phyloP scores from a whole-genome alignment of 2,888 invertebrate species.

The Cheilosia vulpina region DNA sequence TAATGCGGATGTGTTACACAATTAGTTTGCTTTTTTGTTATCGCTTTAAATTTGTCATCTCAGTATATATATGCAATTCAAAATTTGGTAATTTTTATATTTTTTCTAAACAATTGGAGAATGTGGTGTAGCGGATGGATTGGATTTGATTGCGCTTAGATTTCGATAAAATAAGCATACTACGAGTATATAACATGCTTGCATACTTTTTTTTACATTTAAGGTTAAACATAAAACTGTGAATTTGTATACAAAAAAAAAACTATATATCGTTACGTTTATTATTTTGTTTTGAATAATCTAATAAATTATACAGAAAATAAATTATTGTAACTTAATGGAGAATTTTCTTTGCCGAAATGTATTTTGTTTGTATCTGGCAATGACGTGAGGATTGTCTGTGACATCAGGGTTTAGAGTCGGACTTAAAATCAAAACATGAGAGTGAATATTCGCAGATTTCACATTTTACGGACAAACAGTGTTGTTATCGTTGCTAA shows the following conservation, averaged over 20 bases:
- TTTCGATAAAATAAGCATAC: not conserved
- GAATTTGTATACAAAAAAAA: conserved; percentile 2
- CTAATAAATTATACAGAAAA: not conserved
- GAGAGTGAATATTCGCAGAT: no score
- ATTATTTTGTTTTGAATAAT: not conserved
- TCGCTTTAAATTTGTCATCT: not conserved
- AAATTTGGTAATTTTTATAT: not conserved
- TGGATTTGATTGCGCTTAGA: not conserved
- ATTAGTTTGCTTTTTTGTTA: not conserved
- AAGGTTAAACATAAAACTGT: not conserved
- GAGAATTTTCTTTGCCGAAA: no score
- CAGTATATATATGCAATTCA: not conserved
- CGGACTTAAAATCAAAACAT: no score
- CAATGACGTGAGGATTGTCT: no score
- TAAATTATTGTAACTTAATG: conserved; percentile 8
- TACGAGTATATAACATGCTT: not conserved
- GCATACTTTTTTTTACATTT: not conserved
- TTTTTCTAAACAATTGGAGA: not conserved
- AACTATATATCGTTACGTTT: not conserved
- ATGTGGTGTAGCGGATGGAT: not conserved
- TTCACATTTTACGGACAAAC: no score
- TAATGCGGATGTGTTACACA: not conserved
- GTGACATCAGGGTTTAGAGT: no score
- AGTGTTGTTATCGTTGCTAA: no score
- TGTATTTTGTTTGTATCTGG: no score